Evolutionary conservation across 2,888 invertebrate species (phyloP).

Genomic region (Eupithecia inturbata): DNA sequence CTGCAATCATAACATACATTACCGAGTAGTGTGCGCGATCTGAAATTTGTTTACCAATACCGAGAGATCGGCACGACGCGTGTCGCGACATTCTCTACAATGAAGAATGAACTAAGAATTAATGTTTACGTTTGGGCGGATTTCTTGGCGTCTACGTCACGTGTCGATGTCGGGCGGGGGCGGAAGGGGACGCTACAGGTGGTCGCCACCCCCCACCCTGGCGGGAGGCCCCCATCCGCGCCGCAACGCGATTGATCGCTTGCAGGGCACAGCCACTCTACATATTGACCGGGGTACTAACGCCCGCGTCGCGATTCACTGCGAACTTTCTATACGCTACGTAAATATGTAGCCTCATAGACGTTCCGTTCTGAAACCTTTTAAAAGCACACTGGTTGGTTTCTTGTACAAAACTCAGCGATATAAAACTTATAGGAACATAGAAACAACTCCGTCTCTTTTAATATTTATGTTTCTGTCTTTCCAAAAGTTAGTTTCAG

Average conservation of each 20-base stretch:
- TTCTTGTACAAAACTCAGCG: neutral
- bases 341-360: slow-evolving; percentile 55
- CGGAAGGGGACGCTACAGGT: slow-evolving; percentile 70
- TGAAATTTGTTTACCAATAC: slow-evolving; percentile 81
- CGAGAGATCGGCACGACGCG: slow-evolving; percentile 74
- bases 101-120: slow-evolving; percentile 83
- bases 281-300: slow-evolving; percentile 81
- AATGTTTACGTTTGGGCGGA: slow-evolving; percentile 84
- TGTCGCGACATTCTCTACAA: slow-evolving; percentile 79
- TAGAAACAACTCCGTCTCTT: neutral
- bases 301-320: slow-evolving; percentile 76
- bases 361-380: slow-evolving; percentile 30
- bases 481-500: neutral
- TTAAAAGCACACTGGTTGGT: neutral
- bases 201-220: slow-evolving; percentile 57
- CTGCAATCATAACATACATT: slow-evolving; percentile 50
- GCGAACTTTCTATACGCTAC: slow-evolving; percentile 70
- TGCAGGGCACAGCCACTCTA: slow-evolving; percentile 80
- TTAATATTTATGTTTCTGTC: neutral
- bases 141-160: slow-evolving; percentile 82
- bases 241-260: slow-evolving; percentile 80
- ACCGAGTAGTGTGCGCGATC: slow-evolving; percentile 51
- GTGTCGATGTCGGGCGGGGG: slow-evolving; percentile 71
- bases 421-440: neutral
- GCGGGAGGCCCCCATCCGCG: slow-evolving; percentile 52